Conservation (phyloP, 64 coral and sea anemone species). For the Montipora sp. region DNA sequence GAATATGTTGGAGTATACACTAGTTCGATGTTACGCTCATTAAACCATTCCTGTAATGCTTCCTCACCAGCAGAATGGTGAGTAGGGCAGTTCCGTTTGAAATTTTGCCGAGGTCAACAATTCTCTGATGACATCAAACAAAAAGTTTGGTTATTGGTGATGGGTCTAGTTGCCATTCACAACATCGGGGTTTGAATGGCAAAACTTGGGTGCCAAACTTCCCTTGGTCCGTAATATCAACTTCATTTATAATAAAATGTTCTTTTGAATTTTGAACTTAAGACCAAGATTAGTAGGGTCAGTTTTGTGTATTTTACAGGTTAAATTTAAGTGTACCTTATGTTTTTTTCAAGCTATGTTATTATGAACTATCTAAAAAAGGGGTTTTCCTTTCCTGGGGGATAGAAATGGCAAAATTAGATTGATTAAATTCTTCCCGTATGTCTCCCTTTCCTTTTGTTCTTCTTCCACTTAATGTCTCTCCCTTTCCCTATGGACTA, state of each 20-base stretch:
- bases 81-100: constrained; percentile 31
- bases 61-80: constrained; percentile 54
- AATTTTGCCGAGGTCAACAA: constrained; percentile 44
- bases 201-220: constrained; percentile 3
- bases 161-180: not conserved
- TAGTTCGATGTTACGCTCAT: constrained; percentile 65
- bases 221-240: not conserved
- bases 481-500: too few species aligned
- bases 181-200: not conserved
- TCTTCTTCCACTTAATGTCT: too few species aligned
- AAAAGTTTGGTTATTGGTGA: not conserved
- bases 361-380: too few species aligned
- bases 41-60: constrained; percentile 43
- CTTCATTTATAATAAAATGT: not conserved
- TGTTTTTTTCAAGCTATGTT: too few species aligned
- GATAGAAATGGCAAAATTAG: too few species aligned
- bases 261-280: too few species aligned
- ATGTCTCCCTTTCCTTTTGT: too few species aligned
- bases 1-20: constrained; percentile 58
- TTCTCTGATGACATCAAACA: not conserved
- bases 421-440: too few species aligned
- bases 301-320: too few species aligned
- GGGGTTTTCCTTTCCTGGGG: too few species aligned
- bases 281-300: too few species aligned
- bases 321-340: too few species aligned